These are phyloP conservation scores for Charaxes varanes DNA, from an alignment of 1,140 invertebrate species.

Conservation along the genomic window DNA sequence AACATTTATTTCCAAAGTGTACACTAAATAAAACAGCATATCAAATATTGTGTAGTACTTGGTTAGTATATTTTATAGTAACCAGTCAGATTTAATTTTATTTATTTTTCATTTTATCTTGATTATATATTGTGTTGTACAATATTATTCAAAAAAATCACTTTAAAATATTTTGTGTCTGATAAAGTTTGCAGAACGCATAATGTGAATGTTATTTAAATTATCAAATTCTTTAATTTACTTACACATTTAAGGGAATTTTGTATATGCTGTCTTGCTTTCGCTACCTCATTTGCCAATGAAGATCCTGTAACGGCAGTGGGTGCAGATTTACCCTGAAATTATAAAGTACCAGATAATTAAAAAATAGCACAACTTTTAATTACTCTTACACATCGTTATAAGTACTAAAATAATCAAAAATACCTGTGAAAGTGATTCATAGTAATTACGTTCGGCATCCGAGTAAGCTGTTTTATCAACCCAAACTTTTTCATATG, in stretches of 20 bases:
- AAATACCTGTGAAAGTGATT: slow-evolving; percentile 74
- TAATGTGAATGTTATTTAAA: neutral
- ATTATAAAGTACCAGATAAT: slow-evolving; percentile 20
- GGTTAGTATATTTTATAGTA: too few species aligned
- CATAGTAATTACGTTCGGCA: slow-evolving; percentile 77
- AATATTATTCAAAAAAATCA: too few species aligned
- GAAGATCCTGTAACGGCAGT: slow-evolving; percentile 50
- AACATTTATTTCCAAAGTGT: too few species aligned
- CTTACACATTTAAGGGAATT: slow-evolving; percentile 78
- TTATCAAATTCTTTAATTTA: slow-evolving; percentile 20
- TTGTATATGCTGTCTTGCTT: slow-evolving; percentile 80
- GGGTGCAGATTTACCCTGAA: slow-evolving; percentile 45
- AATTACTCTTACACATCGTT: too few species aligned
- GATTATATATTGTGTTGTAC: too few species aligned
- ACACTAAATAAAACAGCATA: too few species aligned
- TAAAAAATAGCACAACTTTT: too few species aligned
- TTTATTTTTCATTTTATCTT: too few species aligned
- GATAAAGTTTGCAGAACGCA: too few species aligned
- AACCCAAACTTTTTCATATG: slow-evolving; percentile 76
- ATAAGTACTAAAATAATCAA: neutral
- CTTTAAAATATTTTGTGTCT: too few species aligned
- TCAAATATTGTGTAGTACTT: too few species aligned
- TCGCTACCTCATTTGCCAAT: slow-evolving; percentile 79
- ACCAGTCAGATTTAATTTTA: too few species aligned
- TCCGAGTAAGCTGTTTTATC: slow-evolving; percentile 77